A percentile compares a stretch with the other conserved stretches of the same genome.
Evolutionary conservation across 2,113 vertebrate species (phyloP).

Genomic region (Junco hyemalis): DNA sequence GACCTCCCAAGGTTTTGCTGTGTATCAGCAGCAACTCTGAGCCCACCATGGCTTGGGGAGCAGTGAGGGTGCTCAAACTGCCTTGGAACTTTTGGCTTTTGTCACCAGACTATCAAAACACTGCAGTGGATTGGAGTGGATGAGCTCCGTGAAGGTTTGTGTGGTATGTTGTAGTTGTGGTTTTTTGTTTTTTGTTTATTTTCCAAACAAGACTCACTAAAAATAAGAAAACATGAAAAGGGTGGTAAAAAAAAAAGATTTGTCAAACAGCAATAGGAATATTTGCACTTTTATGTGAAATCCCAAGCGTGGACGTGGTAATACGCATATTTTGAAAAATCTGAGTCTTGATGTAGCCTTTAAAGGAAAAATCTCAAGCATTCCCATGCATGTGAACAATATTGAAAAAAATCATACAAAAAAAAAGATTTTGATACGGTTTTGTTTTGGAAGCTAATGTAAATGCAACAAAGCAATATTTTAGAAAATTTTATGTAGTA

Average conservation of each 20-base stretch:
- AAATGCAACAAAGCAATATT: background rate
- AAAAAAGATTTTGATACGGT: background rate
- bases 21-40: background rate
- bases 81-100: background rate
- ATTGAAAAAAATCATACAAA: background rate
- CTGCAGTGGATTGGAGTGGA: background rate
- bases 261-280: background rate
- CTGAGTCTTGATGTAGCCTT: background rate
- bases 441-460: background rate
- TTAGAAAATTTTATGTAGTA: background rate
- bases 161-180: background rate
- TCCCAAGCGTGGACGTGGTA: background rate
- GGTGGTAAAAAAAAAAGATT: background rate
- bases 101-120: background rate
- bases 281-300: background rate
- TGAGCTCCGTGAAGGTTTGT: background rate
- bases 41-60: background rate
- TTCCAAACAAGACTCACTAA: background rate
- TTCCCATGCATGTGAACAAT: background rate
- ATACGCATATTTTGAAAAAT: background rate
- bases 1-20: background rate
- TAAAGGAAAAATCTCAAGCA: background rate
- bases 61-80: background rate
- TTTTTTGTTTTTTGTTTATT: background rate
- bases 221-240: background rate